Evolutionary conservation across 2,888 invertebrate species (phyloP).

Genomic region (Drosophila planitibia): DNA sequence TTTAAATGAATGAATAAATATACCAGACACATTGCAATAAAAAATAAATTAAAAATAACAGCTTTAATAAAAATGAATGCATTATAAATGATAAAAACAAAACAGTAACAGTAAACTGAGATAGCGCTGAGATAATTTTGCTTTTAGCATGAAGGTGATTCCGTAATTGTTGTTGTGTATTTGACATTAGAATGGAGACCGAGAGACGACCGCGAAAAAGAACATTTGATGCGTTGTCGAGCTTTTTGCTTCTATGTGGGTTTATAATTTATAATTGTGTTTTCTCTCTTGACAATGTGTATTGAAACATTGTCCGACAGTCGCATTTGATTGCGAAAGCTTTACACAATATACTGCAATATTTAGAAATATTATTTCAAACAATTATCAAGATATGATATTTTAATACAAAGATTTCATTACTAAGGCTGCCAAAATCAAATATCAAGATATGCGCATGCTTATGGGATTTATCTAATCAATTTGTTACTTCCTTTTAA

Average conservation of each 20-base stretch:
- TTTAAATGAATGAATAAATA: slow-evolving; percentile 18
- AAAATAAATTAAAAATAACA: not conserved
- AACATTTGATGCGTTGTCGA: slow-evolving; percentile 35
- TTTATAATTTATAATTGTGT: slow-evolving; percentile 26
- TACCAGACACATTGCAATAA: slow-evolving; percentile 2
- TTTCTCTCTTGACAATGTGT: slow-evolving; percentile 24
- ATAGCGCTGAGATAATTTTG: slow-evolving; percentile 56
- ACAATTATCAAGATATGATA: not conserved
- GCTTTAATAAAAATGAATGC: slow-evolving; percentile 7
- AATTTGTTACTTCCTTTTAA: not conserved
- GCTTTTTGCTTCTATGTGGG: slow-evolving; percentile 37
- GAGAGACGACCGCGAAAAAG: slow-evolving; percentile 37
- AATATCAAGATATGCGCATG: not conserved
- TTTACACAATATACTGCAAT: not conserved
- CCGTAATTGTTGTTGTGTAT: slow-evolving; percentile 22
- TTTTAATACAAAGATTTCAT: not conserved
- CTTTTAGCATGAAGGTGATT: slow-evolving; percentile 66
- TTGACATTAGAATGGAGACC: slow-evolving; percentile 44
- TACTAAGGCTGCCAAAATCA: not conserved
- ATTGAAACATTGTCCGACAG: slow-evolving; percentile 24
- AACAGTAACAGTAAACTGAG: slow-evolving; percentile 43
- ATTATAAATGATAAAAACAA: slow-evolving; percentile 10
- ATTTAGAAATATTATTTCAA: not conserved
- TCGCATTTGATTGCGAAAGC: slow-evolving; percentile 9
- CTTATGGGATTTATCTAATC: not conserved